Evolutionary conservation across 1,140 invertebrate genomes (phyloP), one percentile per base, ranked within the genome.

Genomic region (Drosophila burlai): DNA sequence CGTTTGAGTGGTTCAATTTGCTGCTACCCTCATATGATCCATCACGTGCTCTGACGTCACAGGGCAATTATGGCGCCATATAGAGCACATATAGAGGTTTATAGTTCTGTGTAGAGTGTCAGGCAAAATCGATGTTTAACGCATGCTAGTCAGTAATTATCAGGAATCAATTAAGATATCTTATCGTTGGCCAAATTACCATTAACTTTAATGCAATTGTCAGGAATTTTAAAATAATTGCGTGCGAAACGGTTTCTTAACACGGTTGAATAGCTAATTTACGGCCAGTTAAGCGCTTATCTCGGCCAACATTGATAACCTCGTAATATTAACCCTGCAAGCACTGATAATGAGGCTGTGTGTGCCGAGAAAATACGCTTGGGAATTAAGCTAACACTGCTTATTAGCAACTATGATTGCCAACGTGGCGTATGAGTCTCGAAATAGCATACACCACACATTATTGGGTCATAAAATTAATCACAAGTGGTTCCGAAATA

Each of bases 41-140:
- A 90, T 90, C 85, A 90, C 85, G 81, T 90, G 85, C 85, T 85
- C 75, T 84, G 81, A 82, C 85, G 75, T 90, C 85, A 90, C 62
- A 55, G 13, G 38, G 45, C 64, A 46, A 47, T 62, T 45, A 81
- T 76, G 43, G 57, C 40, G 18, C 36, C 71, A 61, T 65, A 71
- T 40, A 46, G 34, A 47, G 45, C 29, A 43, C 8, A 57, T 45
- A 50, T 64, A 57, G 13, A 21, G 29, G 34, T 58, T 78, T 55
- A 60, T 83, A 75, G 80, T 68, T 83, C 50, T 60, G 42, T 76
- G 43, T 61, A 55, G 21, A 10, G 64, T 60, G 54, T 45, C 62
- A 36, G 60, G 60, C 50, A 43, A 66, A 83, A 59, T 76, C 42
- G 60, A 65, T 55, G 50, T 77, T 77, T 63, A 83, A 73, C 75